phyloP scores from a whole-genome alignment of 2,797 vertebrate species.

The Lutjanus argentimaculatus region DNA sequence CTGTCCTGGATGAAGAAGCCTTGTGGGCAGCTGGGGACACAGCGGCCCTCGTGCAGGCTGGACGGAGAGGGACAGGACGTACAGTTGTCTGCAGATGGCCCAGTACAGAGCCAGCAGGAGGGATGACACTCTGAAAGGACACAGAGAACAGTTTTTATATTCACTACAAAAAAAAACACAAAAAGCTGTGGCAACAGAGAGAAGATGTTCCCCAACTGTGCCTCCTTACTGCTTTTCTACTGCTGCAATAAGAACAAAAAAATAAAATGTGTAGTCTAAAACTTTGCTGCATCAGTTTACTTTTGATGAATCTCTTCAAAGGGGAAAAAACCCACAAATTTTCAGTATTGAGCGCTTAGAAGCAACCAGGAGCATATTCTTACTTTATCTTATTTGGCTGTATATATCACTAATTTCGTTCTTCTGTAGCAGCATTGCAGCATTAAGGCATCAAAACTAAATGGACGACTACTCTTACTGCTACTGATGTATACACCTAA shows the following conservation, averaged over 20 bases:
- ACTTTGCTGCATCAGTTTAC: neutral
- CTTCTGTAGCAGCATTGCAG: neutral
- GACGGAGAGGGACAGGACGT: slow-evolving; percentile 81
- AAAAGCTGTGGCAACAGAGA: neutral
- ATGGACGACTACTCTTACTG: neutral
- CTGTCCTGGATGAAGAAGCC: slow-evolving; percentile 82
- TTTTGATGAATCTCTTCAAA: neutral
- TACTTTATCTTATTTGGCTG: neutral
- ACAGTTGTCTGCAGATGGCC: slow-evolving; percentile 86
- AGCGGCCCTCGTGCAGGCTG: slow-evolving; percentile 84
- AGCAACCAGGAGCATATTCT: neutral
- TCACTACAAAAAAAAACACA: neutral
- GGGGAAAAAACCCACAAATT: neutral
- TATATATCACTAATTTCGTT: neutral
- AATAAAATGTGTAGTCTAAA: neutral
- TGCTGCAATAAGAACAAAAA: neutral
- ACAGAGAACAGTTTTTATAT: slow-evolving; percentile 1
- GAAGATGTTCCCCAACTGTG: neutral
- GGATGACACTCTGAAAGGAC: slow-evolving; percentile 88
- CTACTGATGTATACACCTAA: neutral
- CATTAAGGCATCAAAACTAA: neutral
- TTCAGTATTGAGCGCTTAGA: neutral
- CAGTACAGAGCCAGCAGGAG: slow-evolving; percentile 88
- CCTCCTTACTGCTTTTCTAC: neutral
- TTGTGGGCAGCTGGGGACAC: slow-evolving; percentile 85